phyloP scores from a whole-genome alignment of 2,113 vertebrate genomes.

The Rhinopomastus cyanomelas region DNA sequence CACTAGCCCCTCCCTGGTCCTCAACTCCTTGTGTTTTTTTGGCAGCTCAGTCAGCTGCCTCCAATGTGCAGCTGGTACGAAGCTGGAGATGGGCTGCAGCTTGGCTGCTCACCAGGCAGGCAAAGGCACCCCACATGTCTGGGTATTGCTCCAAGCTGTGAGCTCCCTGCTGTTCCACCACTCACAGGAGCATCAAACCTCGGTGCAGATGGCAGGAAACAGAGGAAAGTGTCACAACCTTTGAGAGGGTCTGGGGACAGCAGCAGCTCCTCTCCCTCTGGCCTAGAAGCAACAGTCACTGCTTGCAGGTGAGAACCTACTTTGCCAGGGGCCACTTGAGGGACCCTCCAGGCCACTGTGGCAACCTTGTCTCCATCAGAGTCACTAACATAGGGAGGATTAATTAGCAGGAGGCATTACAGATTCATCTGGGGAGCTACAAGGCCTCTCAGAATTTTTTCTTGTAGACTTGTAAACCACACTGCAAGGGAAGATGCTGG shows the following conservation, averaged over 20 bases:
- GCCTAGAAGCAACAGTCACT: not conserved
- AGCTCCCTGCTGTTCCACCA: not conserved
- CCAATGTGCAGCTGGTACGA: conserved; percentile 34
- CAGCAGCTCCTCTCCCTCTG: not conserved
- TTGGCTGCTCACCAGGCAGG: conserved; percentile 48
- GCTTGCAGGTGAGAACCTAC: not conserved
- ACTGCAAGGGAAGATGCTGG: not conserved
- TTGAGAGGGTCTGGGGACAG: not conserved
- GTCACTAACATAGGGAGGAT: not conserved
- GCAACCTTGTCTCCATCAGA: not conserved
- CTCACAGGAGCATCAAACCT: not conserved
- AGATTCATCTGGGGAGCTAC: not conserved
- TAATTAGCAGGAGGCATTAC: rapidly evolving
- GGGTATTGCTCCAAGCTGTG: not conserved
- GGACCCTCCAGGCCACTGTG: not conserved
- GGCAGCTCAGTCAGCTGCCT: conserved; percentile 39
- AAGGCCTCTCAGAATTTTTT: not conserved
- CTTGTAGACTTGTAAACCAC: not conserved
- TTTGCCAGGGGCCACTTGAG: not conserved
- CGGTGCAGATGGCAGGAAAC: not conserved
- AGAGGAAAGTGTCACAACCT: not conserved
- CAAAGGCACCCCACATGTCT: conserved; percentile 3
- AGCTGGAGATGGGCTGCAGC: conserved; percentile 44
- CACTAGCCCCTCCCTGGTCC: conserved; percentile 55
- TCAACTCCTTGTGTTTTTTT: not conserved